phyloP scores from a whole-genome alignment of 2,113 vertebrate species.

The Pimephales promelas region DNA sequence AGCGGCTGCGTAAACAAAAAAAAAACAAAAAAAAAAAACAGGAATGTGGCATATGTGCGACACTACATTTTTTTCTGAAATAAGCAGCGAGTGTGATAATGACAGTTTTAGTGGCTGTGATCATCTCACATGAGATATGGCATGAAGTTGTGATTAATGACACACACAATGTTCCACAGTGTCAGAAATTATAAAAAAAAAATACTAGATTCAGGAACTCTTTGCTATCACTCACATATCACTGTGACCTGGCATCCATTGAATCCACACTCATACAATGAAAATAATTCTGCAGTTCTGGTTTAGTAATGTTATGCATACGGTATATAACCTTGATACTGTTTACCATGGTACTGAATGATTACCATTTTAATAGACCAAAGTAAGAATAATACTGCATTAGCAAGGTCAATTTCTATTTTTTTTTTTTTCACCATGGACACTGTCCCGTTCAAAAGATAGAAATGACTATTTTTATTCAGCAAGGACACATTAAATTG shows the following conservation, averaged over 20 bases:
- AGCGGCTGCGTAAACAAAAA: constrained; percentile 52
- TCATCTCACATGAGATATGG: constrained; percentile 16
- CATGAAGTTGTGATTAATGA: constrained; percentile 8
- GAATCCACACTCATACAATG: neutral
- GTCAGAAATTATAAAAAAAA: neutral
- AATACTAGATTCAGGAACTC: neutral
- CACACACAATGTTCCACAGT: constrained; percentile 9
- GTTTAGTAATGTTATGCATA: neutral
- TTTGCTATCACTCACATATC: neutral
- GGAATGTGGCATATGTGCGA: constrained; percentile 18
- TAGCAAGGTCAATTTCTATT: neutral
- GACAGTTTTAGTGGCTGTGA: neutral
- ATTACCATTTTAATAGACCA: neutral
- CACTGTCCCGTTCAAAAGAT: neutral
- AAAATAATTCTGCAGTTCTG: neutral
- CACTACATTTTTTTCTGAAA: constrained; percentile 24
- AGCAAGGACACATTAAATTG: no score
- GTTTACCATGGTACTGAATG: neutral
- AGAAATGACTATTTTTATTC: no score
- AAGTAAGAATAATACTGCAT: neutral
- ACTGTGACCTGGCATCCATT: neutral
- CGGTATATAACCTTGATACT: neutral
- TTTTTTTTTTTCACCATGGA: no score
- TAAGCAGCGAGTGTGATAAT: constrained; percentile 32
- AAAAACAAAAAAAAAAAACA: neutral